phyloP scores from a whole-genome alignment of 2,113 vertebrate genomes.

The Scartelaos histophorus region DNA sequence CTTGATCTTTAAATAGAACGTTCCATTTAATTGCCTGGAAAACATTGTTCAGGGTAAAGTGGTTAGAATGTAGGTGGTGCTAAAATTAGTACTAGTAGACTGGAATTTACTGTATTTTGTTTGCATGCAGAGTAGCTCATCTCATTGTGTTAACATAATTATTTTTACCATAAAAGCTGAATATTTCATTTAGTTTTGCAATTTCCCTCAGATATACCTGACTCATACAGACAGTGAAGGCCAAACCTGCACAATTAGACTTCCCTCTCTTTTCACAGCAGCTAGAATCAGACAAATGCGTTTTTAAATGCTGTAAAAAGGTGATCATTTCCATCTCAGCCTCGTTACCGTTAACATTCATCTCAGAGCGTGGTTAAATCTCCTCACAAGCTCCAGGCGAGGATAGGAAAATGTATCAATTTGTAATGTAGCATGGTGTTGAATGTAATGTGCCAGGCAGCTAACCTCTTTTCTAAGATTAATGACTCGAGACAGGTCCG shows the following conservation, averaged over 20 bases:
- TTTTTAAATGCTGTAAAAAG: conserved; percentile 14
- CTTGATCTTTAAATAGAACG: conserved; percentile 36
- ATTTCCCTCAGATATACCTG: not conserved
- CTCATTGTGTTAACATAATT: not conserved
- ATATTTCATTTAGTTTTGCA: not conserved
- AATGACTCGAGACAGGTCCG: conserved; percentile 78
- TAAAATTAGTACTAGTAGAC: conserved; percentile 12
- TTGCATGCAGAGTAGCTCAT: not conserved
- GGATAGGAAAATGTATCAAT: conserved; percentile 69
- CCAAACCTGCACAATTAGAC: not conserved
- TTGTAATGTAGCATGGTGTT: conserved; percentile 67
- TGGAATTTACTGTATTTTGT: too few relatives aligned
- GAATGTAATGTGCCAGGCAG: conserved; percentile 63
- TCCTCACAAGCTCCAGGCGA: conserved; percentile 45
- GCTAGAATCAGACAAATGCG: conserved; percentile 17
- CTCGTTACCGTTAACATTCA: conserved; percentile 23
- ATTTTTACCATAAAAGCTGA: not conserved
- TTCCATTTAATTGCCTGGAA: conserved; percentile 39
- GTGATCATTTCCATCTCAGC: conserved; percentile 4
- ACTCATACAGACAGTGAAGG: not conserved
- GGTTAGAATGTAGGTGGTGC: conserved; percentile 27
- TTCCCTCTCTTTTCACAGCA: not conserved
- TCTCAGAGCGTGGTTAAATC: conserved; percentile 27
- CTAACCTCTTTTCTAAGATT: conserved; percentile 68
- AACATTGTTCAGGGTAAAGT: conserved; percentile 35